Base-by-base conservation (phyloP, 2,888 invertebrate species). In the Thelaira solivaga region DNA sequence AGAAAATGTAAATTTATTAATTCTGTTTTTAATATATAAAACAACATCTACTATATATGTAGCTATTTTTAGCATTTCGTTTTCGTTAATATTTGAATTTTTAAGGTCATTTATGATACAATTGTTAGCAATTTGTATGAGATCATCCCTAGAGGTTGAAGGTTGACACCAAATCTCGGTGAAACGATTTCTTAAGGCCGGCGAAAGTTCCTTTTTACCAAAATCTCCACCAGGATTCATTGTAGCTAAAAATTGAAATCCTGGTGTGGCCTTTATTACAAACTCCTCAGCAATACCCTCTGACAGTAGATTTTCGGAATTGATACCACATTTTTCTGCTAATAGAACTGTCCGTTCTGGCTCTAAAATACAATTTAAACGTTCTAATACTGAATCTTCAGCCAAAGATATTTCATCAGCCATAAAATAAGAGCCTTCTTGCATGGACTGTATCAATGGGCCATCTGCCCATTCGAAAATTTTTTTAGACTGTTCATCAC, bases 191-290 rank as follows among this genome's bases (percentile, higher is more conserved):
- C 99, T 91, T 57, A 99, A 90, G 0, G 99, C 99, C 0, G 98
- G 98, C 0, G 99, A 99, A 8, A 99, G 90, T 91, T 99, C 99
- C 87, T 99, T 99, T 88, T 99, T 99, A 2, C 99, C 99, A 87
- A 96, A 99, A 90, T 99, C 99, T 0, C 99, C 99, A 10, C 99
- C 98, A 6, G 99, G 99, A 90, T 99, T 99, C 99, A 99, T 99
- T 0, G 99, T 99, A 1, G 97, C 97, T 72, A 99, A 92, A 84
- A 99, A 96, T 83, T 95, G 93, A 87, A 99, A 99, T 8, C 92
- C 92, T 5, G 92, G 87, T 68, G 95, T 94, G 0, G 93, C 92
- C 43, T 94, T 91, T 2, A 94, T 90, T 29, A 92, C 90, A 55
- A 92, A 90, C 26, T 92, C 91, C 76, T 88, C 85, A 4, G 85